Percentiles rank a stretch among this genome's conserved stretches.
Conservation (phyloP, 2,888 invertebrate genomes). For the Hyalella azteca region DNA sequence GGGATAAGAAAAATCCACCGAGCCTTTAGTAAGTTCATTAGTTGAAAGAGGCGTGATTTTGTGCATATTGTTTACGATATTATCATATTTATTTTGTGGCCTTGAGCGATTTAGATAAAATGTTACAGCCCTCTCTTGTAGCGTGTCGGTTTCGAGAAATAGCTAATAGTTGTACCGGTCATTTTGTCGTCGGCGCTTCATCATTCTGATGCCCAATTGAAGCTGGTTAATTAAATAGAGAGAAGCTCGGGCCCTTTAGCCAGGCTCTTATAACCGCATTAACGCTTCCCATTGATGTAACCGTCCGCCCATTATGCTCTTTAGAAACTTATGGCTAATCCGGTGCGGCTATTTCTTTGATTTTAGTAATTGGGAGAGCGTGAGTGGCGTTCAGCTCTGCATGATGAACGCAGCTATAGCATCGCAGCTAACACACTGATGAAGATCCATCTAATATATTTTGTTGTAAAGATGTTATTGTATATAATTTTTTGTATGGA, state of each 20-base stretch:
- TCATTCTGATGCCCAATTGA: conserved; percentile 6
- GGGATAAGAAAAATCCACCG: too few relatives aligned
- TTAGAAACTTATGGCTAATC: conserved; percentile 30
- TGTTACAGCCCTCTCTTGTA: too few relatives aligned
- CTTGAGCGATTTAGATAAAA: too few relatives aligned
- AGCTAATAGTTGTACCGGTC: too few relatives aligned
- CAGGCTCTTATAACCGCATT: neutral
- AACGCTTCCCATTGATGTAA: conserved; percentile 19
- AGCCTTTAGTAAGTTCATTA: too few relatives aligned
- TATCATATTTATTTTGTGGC: too few relatives aligned
- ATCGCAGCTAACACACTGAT: neutral
- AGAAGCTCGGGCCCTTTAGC: neutral
- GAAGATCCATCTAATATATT: neutral
- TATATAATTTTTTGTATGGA: neutral
- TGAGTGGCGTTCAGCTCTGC: neutral
- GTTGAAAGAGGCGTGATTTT: too few relatives aligned
- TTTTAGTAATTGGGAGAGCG: neutral
- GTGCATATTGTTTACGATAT: too few relatives aligned
- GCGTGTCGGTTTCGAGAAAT: too few relatives aligned
- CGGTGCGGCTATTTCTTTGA: neutral
- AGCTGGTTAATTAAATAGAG: neutral
- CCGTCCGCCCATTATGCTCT: conserved; percentile 23
- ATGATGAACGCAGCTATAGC: neutral
- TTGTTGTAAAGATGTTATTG: neutral
- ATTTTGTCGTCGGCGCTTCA: conserved; percentile 4